These are phyloP conservation scores for Distichodus sexfasciatus DNA, from an alignment of 2,797 vertebrate species.

Conservation along the genomic window DNA sequence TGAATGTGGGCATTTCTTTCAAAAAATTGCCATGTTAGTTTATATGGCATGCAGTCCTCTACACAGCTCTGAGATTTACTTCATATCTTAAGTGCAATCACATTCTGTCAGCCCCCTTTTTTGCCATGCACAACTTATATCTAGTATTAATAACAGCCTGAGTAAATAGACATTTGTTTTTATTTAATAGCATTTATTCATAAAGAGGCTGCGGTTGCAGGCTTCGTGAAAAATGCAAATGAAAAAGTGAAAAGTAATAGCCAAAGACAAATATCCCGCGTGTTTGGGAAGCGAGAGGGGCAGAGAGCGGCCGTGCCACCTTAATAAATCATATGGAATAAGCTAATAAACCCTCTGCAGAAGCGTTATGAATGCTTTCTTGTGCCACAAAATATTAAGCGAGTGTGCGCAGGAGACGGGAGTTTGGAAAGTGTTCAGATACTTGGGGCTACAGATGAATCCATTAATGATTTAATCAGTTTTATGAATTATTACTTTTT, in stretches of 20 bases:
- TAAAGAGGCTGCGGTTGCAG: slow-evolving; percentile 34
- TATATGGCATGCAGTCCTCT: too few relatives aligned
- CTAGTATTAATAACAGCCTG: slow-evolving; percentile 20
- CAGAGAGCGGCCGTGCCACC: slow-evolving; percentile 49
- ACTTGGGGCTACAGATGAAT: slow-evolving; percentile 62
- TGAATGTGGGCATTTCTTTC: too few relatives aligned
- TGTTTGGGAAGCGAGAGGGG: slow-evolving; percentile 52
- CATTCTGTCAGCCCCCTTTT: slow-evolving; percentile 24
- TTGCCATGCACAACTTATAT: slow-evolving; percentile 4
- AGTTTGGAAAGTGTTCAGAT: slow-evolving; percentile 50
- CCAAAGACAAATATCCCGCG: slow-evolving; percentile 66
- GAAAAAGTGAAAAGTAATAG: slow-evolving; percentile 64
- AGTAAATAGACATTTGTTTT: slow-evolving; percentile 24
- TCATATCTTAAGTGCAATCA: not conserved
- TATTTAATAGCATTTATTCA: slow-evolving; percentile 29
- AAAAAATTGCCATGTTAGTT: slow-evolving; percentile 6
- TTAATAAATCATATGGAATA: slow-evolving; percentile 69
- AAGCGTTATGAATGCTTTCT: slow-evolving; percentile 74
- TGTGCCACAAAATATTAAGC: slow-evolving; percentile 73
- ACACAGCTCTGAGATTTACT: not conserved
- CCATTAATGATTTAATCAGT: too few relatives aligned
- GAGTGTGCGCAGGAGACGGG: slow-evolving; percentile 70
- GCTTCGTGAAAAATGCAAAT: slow-evolving; percentile 57
- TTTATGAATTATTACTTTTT: too few relatives aligned
- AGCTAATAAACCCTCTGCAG: slow-evolving; percentile 70